Evolutionary conservation across 2,888 invertebrate species (phyloP).

Genomic region (Lapara coniferarum): DNA sequence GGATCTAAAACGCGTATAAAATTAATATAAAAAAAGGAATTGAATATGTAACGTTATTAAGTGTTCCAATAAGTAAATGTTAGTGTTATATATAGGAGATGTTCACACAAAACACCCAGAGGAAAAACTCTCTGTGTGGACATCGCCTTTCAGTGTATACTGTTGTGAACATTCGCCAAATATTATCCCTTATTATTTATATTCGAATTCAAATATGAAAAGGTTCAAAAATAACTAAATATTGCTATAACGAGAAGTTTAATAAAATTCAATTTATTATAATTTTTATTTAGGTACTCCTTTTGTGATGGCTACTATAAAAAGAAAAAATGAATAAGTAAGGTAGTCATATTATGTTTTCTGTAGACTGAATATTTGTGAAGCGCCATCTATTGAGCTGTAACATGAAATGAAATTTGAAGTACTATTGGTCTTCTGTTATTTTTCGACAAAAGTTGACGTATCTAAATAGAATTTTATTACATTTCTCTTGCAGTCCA

Average conservation of each 20-base stretch:
- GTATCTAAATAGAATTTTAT: neutral
- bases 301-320: no score
- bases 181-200: neutral
- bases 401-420: neutral
- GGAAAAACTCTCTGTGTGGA: neutral
- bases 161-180: constrained; percentile 9
- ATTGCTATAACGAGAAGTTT: no score
- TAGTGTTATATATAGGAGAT: neutral
- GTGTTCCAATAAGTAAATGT: constrained; percentile 32
- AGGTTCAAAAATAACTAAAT: no score
- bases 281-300: no score
- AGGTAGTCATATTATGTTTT: no score
- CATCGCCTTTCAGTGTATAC: constrained; percentile 1
- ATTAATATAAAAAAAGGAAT: constrained; percentile 14
- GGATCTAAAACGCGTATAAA: constrained; percentile 1
- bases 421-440: no score
- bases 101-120: neutral
- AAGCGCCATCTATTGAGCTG: neutral
- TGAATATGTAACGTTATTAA: constrained; percentile 29
- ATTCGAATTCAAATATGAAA: no score
- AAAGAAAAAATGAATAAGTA: no score
- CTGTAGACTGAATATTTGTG: no score
- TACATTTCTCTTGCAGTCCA: neutral
- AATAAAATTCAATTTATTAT: no score
- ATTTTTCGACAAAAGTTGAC: no score